These are phyloP conservation scores for Premnoplex brunnescens DNA, from an alignment of 2,797 vertebrate species.

Conservation along the genomic window DNA sequence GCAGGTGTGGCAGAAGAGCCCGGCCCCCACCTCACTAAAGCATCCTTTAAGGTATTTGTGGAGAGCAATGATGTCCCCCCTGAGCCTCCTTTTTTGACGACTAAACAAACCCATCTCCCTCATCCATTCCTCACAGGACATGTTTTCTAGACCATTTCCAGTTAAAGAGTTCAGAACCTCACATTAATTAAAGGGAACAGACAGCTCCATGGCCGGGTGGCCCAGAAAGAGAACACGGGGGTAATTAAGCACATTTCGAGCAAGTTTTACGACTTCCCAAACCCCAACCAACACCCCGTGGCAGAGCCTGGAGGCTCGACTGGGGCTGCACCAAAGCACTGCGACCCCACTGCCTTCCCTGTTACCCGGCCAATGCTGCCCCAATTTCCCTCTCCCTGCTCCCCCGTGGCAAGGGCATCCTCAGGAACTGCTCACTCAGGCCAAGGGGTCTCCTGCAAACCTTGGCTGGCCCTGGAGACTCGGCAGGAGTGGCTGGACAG, in stretches of 20 bases:
- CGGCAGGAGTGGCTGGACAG: fast-evolving
- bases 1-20: background rate
- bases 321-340: background rate
- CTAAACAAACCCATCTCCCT: background rate
- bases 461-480: background rate
- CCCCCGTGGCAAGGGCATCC: too few relatives aligned
- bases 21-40: too few relatives aligned
- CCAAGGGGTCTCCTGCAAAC: background rate
- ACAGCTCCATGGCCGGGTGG: background rate
- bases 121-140: background rate
- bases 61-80: background rate
- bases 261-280: background rate
- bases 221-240: background rate
- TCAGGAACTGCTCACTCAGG: background rate
- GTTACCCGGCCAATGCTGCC: too few relatives aligned
- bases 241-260: background rate
- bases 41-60: background rate
- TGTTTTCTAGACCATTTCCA: background rate
- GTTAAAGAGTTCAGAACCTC: background rate
- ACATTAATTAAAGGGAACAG: background rate
- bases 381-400: background rate
- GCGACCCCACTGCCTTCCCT: background rate
- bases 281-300: background rate
- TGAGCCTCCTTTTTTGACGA: fast-evolving
- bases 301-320: background rate